Conservation (phyloP, 1,140 invertebrate genomes). For the Paramacrobiotus metropolitanus region DNA sequence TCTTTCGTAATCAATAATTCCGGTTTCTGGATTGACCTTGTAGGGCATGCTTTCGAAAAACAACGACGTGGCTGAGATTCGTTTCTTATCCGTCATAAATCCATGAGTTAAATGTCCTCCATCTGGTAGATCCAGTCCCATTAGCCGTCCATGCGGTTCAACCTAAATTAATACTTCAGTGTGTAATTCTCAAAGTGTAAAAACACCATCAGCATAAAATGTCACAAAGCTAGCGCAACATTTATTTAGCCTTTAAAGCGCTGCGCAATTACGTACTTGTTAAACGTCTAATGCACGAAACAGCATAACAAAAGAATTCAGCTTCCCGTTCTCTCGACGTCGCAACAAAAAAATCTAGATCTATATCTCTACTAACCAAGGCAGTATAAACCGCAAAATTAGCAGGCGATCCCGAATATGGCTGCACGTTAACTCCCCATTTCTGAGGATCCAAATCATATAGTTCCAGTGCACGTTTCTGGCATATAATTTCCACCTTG, state of each 20-base stretch:
- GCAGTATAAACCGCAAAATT: slow-evolving; percentile 66
- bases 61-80: slow-evolving; percentile 85
- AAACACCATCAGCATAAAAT: too few relatives aligned
- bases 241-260: too few relatives aligned
- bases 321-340: too few relatives aligned
- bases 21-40: slow-evolving; percentile 60
- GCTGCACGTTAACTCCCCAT: slow-evolving; percentile 97
- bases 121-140: slow-evolving; percentile 83
- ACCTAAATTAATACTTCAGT: slow-evolving; percentile 22
- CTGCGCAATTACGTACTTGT: too few relatives aligned
- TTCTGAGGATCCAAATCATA: slow-evolving; percentile 53
- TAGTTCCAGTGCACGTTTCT: slow-evolving; percentile 58
- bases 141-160: slow-evolving; percentile 76
- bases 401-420: slow-evolving; percentile 84
- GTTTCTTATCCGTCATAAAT: slow-evolving; percentile 67
- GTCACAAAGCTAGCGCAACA: too few relatives aligned
- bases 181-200: too few relatives aligned
- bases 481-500: slow-evolving; percentile 65
- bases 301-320: too few relatives aligned
- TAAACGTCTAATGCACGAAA: too few relatives aligned
- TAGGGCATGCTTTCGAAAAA: slow-evolving; percentile 98
- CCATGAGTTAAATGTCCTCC: slow-evolving; percentile 89
- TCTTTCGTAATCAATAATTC: slow-evolving; percentile 79
- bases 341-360: too few relatives aligned
- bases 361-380: slow-evolving; percentile 17